These are phyloP conservation scores for Laticauda laticaudata DNA, from an alignment of 2,113 vertebrate genomes.

Conservation along the genomic window DNA sequence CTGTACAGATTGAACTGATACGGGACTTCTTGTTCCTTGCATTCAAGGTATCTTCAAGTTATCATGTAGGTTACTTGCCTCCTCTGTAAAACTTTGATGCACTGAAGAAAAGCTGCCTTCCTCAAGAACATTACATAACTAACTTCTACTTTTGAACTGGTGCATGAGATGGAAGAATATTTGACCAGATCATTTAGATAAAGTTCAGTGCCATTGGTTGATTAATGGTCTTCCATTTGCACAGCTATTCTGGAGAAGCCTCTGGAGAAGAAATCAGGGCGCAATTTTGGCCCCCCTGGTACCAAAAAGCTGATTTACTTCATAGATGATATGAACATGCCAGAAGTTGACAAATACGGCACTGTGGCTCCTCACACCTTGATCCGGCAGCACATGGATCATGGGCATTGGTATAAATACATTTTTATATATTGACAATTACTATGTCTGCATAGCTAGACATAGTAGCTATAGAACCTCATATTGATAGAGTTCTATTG, in stretches of 20 bases:
- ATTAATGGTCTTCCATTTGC: background rate
- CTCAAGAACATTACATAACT: background rate
- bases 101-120: background rate
- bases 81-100: background rate
- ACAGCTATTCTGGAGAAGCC: slow-evolving; percentile 73
- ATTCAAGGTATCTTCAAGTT: background rate
- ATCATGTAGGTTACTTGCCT: background rate
- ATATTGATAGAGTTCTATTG: no score
- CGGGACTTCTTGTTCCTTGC: background rate
- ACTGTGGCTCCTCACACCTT: slow-evolving; percentile 73
- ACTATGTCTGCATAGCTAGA: background rate
- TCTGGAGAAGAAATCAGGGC: slow-evolving; percentile 74
- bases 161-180: no score
- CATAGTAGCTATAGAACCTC: no score
- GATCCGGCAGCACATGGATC: slow-evolving; percentile 77
- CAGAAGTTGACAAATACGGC: slow-evolving; percentile 74
- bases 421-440: background rate
- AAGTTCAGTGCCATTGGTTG: background rate
- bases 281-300: slow-evolving; percentile 67
- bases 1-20: background rate
- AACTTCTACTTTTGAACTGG: background rate
- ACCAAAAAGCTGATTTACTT: slow-evolving; percentile 73
- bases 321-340: slow-evolving; percentile 76
- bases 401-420: slow-evolving; percentile 69
- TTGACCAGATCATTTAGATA: background rate